Evolutionary conservation across 2,113 vertebrate species (phyloP).

Genomic region (Monopterus albus): DNA sequence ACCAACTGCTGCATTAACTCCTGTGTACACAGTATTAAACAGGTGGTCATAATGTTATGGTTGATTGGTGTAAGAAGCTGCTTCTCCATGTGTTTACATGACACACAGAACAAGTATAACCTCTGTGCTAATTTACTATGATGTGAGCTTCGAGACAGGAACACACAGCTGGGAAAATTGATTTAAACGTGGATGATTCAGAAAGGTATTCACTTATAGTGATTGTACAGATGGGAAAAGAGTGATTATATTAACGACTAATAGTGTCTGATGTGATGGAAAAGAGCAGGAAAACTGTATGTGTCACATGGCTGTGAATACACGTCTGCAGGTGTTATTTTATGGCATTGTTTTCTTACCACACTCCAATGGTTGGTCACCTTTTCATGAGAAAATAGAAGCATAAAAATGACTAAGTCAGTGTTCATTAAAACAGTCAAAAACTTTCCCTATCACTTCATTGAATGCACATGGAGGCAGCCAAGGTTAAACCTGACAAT

Average conservation of each 20-base stretch:
- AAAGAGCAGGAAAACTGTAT: background rate
- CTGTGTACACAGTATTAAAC: too few relatives aligned
- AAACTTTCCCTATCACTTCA: constrained; percentile 7
- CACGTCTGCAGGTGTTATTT: background rate
- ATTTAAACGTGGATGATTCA: constrained; percentile 52
- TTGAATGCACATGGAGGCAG: background rate
- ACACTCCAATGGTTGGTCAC: background rate
- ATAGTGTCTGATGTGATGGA: background rate
- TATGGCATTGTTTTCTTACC: background rate
- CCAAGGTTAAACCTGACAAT: background rate
- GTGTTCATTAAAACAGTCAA: background rate
- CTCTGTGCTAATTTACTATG: constrained; percentile 58
- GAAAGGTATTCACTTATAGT: constrained; percentile 46
- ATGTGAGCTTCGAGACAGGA: too few relatives aligned
- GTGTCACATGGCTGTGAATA: background rate
- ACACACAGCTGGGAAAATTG: too few relatives aligned
- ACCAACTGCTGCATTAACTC: too few relatives aligned
- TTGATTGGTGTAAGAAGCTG: too few relatives aligned
- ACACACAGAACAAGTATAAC: constrained; percentile 44
- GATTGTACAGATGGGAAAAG: constrained; percentile 43
- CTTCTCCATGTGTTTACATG: constrained; percentile 51
- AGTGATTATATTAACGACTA: constrained; percentile 37
- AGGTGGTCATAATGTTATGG: too few relatives aligned
- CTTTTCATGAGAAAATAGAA: constrained; percentile 21
- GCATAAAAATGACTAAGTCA: background rate